Evolutionary conservation across 1,140 invertebrate species (phyloP).

Genomic region (Lordiphosa collinella): DNA sequence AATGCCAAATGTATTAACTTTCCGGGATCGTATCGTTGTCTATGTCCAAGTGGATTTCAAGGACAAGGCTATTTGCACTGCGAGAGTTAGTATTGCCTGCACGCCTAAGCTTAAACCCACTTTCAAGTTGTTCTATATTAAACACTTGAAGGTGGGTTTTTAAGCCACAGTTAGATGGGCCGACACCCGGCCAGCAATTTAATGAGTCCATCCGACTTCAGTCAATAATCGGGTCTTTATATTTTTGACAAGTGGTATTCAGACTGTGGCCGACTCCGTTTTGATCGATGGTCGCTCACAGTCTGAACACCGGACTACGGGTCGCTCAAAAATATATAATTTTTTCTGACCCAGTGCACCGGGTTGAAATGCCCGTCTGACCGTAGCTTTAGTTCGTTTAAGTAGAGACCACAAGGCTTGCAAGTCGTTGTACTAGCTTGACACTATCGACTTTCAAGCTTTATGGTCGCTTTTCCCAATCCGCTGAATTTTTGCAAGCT

Average conservation of each 20-base stretch:
- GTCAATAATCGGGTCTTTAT: too few species aligned
- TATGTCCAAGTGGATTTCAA: slow-evolving; percentile 91
- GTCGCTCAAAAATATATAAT: too few species aligned
- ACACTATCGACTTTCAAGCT: background rate
- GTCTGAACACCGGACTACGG: too few species aligned
- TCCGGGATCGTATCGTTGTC: slow-evolving; percentile 94
- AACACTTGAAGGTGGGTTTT: background rate
- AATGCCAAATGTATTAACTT: slow-evolving; percentile 95
- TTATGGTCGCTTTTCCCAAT: background rate
- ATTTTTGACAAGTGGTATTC: too few species aligned
- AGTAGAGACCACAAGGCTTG: background rate
- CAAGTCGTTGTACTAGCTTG: background rate
- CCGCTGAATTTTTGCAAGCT: slow-evolving; percentile 27
- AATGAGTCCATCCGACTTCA: too few species aligned
- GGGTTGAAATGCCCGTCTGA: too few species aligned
- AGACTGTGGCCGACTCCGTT: too few species aligned
- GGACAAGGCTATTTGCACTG: slow-evolving; percentile 92
- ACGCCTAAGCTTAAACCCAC: slow-evolving; percentile 14
- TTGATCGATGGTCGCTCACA: too few species aligned
- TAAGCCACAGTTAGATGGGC: background rate
- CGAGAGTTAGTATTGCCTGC: slow-evolving; percentile 87
- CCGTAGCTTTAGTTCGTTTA: background rate
- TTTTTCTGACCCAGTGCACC: too few species aligned
- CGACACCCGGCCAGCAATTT: too few species aligned
- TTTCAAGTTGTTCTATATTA: background rate